A percentile compares a stretch with the other conserved stretches of the same genome.
Evolutionary conservation across 2,797 vertebrate species (phyloP).

Genomic region (Mormyrus proboscirostris): DNA sequence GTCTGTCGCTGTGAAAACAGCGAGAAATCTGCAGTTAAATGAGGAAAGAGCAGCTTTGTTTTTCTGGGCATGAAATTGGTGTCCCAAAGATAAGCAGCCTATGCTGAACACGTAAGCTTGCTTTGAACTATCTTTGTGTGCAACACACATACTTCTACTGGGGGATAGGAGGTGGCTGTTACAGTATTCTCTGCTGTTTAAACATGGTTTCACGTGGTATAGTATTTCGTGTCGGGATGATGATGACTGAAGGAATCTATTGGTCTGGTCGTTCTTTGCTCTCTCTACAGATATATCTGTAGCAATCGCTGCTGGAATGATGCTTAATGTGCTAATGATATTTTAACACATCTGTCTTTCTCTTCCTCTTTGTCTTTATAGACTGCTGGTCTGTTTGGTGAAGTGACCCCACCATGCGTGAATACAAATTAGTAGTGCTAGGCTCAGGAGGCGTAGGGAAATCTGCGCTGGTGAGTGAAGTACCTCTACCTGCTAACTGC

Average conservation of each 20-base stretch:
- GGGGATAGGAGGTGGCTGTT: background rate
- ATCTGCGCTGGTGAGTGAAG: constrained; percentile 87
- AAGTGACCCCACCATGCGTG: constrained; percentile 88
- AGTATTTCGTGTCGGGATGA: background rate
- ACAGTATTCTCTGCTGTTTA: background rate
- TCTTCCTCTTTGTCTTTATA: constrained; percentile 37
- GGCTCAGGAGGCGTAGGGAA: constrained; percentile 98
- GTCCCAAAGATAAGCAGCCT: background rate
- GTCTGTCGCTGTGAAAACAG: background rate
- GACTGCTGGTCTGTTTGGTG: constrained; percentile 66
- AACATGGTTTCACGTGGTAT: background rate
- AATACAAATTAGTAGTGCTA: constrained; percentile 99
- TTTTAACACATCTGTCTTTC: background rate
- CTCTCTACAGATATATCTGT: background rate
- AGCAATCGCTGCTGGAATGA: background rate
- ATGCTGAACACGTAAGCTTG: background rate
- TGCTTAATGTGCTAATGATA: background rate
- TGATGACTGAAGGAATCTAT: background rate
- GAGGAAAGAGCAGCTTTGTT: background rate
- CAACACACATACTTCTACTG: background rate
- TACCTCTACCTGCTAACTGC: background rate
- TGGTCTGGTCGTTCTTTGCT: background rate
- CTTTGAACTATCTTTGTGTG: background rate
- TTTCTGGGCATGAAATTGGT: background rate
- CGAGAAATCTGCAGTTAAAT: background rate